Evolutionary conservation across 2,888 invertebrate species (phyloP), one percentile per base, ranked within the genome.

Genomic region (Meta bourneti): DNA sequence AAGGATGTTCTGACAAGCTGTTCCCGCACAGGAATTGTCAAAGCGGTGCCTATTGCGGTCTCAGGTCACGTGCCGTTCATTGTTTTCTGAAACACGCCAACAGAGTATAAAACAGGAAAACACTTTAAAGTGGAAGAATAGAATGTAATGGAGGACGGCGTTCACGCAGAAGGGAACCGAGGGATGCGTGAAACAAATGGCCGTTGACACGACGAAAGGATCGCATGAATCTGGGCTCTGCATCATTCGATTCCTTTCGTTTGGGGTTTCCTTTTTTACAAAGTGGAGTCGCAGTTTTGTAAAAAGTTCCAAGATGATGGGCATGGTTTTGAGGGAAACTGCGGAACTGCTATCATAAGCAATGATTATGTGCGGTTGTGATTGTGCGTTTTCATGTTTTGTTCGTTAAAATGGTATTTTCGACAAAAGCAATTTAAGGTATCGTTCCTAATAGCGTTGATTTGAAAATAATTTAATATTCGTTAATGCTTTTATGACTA

Each of bases 51-150:
- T 16, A 79, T 83, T 82, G 19, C 72, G 34, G 54, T 78, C 34
- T 9, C 89, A 2, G 48, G 79, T 90, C 89, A 90, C 89, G 83
- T 90, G 71, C 8, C 70, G 54, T 20, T 83, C 72, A 84, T 84
- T 90, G 89, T 90, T 90, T 84, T 84, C 71, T 83, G 51, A 72
- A 74, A 84, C 89, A 90, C 83, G 89, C 83, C 61, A 84, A 84
- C 70, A 49, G 84, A 78, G 89, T 69, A 90, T 84, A 79, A 90
- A 90, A 82, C 82, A 70, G 75, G 89, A 82, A 89, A 89, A 82
- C 89, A 83, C 82, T 89, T 89, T 89, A 89, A 89, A 89, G 81
- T 75, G 77, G 70, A 82, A 81, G 89, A 89, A 89, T 82, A 83
- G 82, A 77, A 89, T 75, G 89, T 89, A 82, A 89, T 83, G 89